A percentile compares a stretch with the other conserved stretches of the same genome.
Conservation (phyloP, 2,888 invertebrate species). For the Chrysolina oricalcia region DNA sequence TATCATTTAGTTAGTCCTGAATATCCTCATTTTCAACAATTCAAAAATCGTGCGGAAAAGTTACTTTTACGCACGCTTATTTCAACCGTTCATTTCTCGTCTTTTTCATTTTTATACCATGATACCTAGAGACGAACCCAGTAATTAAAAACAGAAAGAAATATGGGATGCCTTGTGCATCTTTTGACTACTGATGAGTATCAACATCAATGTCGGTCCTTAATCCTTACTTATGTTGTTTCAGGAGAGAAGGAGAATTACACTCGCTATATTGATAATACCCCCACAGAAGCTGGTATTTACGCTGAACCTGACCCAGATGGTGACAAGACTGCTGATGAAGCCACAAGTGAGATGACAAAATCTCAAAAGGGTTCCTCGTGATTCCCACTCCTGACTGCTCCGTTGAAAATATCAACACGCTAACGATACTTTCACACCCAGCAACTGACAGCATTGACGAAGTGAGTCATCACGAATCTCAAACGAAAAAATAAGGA, state of each 20-base stretch:
- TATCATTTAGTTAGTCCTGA: no score
- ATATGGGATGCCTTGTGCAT: slow-evolving; percentile 2
- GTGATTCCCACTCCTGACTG: background rate
- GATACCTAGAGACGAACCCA: slow-evolving; percentile 1
- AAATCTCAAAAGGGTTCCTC: no score
- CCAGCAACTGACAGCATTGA: slow-evolving; percentile 2
- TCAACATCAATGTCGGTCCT: slow-evolving; percentile 3
- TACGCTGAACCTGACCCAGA: slow-evolving; percentile 4
- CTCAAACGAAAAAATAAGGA: background rate
- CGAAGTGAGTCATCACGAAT: background rate
- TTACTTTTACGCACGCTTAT: background rate
- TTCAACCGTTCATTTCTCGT: background rate
- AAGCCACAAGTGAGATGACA: background rate
- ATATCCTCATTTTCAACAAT: no score
- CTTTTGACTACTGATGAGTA: background rate
- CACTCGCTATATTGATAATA: background rate
- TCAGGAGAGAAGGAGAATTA: slow-evolving; percentile 7
- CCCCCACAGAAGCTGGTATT: background rate
- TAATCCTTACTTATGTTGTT: background rate
- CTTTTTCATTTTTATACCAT: background rate
- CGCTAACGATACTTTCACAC: slow-evolving; percentile 1
- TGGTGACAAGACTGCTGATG: slow-evolving; percentile 2
- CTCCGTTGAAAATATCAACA: background rate
- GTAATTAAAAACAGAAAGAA: background rate
- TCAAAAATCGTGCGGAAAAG: no score